Percentiles rank a stretch among this genome's conserved stretches.
Conservation (phyloP, 2,797 vertebrate genomes). For the Avahi laniger region DNA sequence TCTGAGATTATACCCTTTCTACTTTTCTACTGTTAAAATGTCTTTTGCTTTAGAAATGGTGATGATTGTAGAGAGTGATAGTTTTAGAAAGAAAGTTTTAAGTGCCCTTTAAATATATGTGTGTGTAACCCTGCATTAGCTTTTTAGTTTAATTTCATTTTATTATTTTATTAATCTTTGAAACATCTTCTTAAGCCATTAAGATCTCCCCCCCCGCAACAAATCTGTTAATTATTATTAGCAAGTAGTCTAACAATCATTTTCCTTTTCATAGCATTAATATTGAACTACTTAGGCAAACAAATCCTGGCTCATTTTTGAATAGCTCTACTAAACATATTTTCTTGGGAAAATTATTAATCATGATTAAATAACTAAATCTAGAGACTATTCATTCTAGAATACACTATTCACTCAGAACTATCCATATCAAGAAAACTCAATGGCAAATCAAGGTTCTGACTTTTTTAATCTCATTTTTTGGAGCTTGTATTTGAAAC, state of each 20-base stretch:
- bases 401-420: background rate
- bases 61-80: background rate
- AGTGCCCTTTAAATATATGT: background rate
- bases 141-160: background rate
- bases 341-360: background rate
- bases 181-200: background rate
- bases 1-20: background rate
- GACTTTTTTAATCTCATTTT: background rate
- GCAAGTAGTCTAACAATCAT: background rate
- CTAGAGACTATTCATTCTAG: background rate
- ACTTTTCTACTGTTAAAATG: background rate
- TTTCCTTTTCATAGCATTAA: background rate
- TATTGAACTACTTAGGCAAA: background rate
- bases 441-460: background rate
- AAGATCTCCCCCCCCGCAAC: background rate
- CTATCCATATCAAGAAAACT: background rate
- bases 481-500: background rate
- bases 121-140: background rate
- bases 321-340: background rate
- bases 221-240: background rate
- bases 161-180: background rate
- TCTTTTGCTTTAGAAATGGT: background rate
- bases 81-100: background rate
- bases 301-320: background rate
- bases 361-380: background rate